Evolutionary conservation across 2,113 vertebrate species (phyloP).

Genomic region (Microcebus lehilahytsara): DNA sequence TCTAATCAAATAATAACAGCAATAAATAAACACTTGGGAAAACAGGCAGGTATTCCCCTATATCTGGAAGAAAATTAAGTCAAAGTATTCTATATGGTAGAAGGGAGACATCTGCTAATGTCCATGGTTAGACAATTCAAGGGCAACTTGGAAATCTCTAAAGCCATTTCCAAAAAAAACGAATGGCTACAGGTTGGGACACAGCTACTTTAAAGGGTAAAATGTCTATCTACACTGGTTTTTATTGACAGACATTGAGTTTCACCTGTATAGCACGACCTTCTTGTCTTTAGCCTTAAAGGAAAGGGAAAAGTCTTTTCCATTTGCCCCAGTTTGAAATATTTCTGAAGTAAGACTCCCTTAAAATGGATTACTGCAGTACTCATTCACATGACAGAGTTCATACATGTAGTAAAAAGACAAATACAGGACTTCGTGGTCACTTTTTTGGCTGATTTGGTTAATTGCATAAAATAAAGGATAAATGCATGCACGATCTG

Average conservation of each 20-base stretch:
- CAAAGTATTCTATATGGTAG: slow-evolving; percentile 86
- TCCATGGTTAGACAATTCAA: slow-evolving; percentile 74
- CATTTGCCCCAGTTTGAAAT: slow-evolving; percentile 80
- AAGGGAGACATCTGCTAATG: slow-evolving; percentile 82
- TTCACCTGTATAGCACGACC: slow-evolving; percentile 80
- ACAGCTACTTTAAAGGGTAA: slow-evolving; percentile 75
- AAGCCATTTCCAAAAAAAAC: slow-evolving; percentile 76
- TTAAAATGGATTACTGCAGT: slow-evolving; percentile 78
- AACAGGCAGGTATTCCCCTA: slow-evolving; percentile 75
- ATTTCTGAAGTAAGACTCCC: slow-evolving; percentile 73
- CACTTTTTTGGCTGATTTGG: slow-evolving; percentile 76
- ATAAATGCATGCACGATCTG: slow-evolving; percentile 74
- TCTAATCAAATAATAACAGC: slow-evolving; percentile 83
- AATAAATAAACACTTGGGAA: slow-evolving; percentile 76
- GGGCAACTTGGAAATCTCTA: slow-evolving; percentile 69
- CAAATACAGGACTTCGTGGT: slow-evolving; percentile 70
- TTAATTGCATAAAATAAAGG: slow-evolving; percentile 83
- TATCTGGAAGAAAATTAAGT: slow-evolving; percentile 83
- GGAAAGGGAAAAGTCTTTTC: slow-evolving; percentile 78
- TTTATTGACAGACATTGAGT: neutral
- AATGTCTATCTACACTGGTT: slow-evolving; percentile 17
- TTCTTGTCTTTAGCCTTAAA: slow-evolving; percentile 78
- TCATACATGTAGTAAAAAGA: slow-evolving; percentile 77
- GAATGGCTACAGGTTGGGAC: slow-evolving; percentile 71
- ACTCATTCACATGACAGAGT: slow-evolving; percentile 74